Evolutionary conservation across 2,888 invertebrate species (phyloP), one percentile per base, ranked within the genome.

Genomic region (Xestia rhomboidea): DNA sequence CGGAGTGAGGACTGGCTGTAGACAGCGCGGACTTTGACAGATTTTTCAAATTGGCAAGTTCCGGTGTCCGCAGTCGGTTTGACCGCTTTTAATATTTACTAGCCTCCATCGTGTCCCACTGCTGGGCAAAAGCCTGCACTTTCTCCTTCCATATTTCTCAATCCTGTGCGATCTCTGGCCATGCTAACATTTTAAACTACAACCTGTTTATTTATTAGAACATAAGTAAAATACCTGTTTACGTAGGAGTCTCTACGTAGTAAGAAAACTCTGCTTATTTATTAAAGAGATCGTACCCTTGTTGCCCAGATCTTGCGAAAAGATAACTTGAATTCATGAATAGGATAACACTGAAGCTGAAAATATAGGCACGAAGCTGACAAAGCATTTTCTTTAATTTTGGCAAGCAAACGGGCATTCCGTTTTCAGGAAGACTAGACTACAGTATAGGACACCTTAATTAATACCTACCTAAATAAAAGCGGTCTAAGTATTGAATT

Each of bases 161-260:
- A 51, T 51, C 3, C 24, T 24, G 49, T 21, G 24, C 49, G 49
- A n/a, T n/a, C n/a, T n/a, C n/a, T n/a, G n/a, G n/a, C n/a, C 34
- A 5, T 5, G 34, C 4, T 34, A 34, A 5, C 5, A 34, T 6
- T 6, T 34, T 5, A 34, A 34, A 34, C 5, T 34, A 34, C n/a
- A 4, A 34, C 34, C 38, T 18, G 24, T 68, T 68, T 27, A 69
- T 27, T 27, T 70, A 64, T 41, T 69, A 69, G 64, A 63, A 8
- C 66, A 41, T 41, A 2, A 24, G 5, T 24, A 70, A 15, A 66
- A 21, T 13, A 24, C 46, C 15, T 72, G 27, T 6, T 34, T 71
- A 46, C 46, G n/a, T 15, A 13, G 11, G 21, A 54, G 18, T 18
- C n/a, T n/a, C 38, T n/a, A 64, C n/a, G 44, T 57, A 15, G 21